phyloP scores from a whole-genome alignment of 2,797 vertebrate species.

The Muscicapa comitata region DNA sequence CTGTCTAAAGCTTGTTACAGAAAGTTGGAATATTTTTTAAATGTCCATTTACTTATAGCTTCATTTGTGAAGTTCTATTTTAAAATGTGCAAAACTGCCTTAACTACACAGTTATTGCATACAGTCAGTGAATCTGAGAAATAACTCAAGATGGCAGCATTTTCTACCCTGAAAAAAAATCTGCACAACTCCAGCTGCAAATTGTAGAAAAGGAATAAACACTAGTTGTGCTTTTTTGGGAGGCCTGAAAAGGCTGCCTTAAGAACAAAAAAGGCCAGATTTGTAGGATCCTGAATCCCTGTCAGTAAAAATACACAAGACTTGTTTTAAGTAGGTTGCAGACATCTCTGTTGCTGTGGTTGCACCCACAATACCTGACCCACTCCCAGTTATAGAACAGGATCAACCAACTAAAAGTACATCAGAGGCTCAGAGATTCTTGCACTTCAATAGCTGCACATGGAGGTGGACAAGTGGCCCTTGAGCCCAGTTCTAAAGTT shows the following conservation, averaged over 20 bases:
- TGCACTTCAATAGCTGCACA: background rate
- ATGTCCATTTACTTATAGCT: background rate
- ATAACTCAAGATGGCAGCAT: background rate
- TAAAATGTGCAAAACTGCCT: background rate
- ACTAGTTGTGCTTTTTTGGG: fast-evolving
- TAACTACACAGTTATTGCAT: background rate
- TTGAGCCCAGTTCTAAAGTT: background rate
- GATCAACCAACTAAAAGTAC: background rate
- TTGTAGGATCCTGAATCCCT: background rate
- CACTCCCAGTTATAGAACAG: background rate
- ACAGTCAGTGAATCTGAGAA: background rate
- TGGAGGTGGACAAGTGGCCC: background rate
- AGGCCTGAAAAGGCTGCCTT: background rate
- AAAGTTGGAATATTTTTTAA: background rate
- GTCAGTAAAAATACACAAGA: background rate
- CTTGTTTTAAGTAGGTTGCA: background rate
- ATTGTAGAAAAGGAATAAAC: background rate
- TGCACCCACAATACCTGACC: background rate
- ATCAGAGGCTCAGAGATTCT: background rate
- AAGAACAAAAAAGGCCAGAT: background rate
- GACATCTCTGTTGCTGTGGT: background rate
- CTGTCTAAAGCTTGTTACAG: background rate
- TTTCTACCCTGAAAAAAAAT: background rate
- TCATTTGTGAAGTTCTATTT: background rate
- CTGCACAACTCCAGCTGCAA: background rate